These are phyloP conservation scores for Sander lucioperca DNA, from an alignment of 2,113 vertebrate genomes.

Conservation along the genomic window DNA sequence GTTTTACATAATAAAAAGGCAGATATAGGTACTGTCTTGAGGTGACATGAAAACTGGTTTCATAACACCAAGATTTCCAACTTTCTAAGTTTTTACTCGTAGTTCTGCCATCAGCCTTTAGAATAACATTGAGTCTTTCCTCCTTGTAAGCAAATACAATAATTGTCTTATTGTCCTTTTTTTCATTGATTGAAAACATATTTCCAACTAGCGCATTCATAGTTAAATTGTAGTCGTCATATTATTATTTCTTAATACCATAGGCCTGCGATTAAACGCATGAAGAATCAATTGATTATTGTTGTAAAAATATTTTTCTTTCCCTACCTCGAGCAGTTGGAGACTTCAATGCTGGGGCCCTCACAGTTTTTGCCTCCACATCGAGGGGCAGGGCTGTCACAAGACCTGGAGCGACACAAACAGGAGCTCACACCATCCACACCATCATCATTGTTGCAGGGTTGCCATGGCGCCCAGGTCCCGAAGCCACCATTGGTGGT, in stretches of 20 bases:
- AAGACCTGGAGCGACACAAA: conserved; percentile 91
- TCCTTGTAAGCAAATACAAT: no score
- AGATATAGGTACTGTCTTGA: not conserved
- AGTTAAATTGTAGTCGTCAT: not conserved
- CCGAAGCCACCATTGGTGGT: conserved; percentile 91
- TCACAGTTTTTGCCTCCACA: conserved; percentile 92
- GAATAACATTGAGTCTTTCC: not conserved
- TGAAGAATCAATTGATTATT: no score
- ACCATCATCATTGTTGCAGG: conserved; percentile 92
- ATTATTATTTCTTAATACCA: not conserved
- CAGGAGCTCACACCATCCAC: conserved; percentile 91
- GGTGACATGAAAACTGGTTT: no score
- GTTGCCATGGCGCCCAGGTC: conserved; percentile 94
- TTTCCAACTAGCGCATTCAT: not conserved
- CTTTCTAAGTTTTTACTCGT: no score
- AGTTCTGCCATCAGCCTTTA: not conserved
- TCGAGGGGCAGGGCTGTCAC: conserved; percentile 90
- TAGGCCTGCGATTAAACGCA: not conserved
- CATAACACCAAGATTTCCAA: no score
- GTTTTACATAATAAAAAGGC: not conserved
- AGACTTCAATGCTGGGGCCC: conserved; percentile 92
- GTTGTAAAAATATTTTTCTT: not conserved
- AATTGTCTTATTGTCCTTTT: not conserved
- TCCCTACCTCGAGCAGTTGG: conserved; percentile 95
- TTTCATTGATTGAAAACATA: not conserved